Conservation (phyloP, 1,140 invertebrate species). For the Caenorhabditis remanei region DNA sequence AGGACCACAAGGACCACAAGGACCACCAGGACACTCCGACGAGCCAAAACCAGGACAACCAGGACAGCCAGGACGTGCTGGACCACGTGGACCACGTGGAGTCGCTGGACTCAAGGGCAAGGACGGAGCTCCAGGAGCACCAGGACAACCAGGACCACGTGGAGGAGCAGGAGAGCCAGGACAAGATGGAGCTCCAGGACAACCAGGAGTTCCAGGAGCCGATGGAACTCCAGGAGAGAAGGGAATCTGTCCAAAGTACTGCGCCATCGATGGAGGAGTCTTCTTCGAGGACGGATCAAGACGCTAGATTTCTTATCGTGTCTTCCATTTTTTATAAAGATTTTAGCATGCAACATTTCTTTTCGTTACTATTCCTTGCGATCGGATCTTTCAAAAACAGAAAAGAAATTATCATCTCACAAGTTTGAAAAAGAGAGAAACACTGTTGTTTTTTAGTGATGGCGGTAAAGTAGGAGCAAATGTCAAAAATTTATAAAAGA, state of each 20-base stretch:
- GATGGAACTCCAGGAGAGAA: conserved; percentile 50
- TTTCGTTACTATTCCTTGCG: too few relatives aligned
- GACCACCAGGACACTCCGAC: conserved; percentile 49
- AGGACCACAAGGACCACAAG: conserved; percentile 43
- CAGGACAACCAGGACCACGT: conserved; percentile 47
- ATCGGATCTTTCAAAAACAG: too few relatives aligned
- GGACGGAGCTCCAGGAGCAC: conserved; percentile 24
- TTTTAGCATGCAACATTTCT: conserved; percentile 4
- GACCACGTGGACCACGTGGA: conserved; percentile 52
- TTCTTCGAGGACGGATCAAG: conserved; percentile 51
- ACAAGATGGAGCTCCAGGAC: conserved; percentile 49
- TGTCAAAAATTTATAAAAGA: too few relatives aligned
- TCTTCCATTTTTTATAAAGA: conserved; percentile 40
- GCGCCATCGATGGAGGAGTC: conserved; percentile 50
- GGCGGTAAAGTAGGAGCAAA: too few relatives aligned
- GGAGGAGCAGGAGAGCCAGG: conserved; percentile 48
- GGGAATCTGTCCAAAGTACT: conserved; percentile 52
- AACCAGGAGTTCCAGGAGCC: conserved; percentile 42
- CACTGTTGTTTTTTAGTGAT: too few relatives aligned
- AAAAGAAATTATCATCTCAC: too few relatives aligned
- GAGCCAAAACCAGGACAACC: conserved; percentile 44
- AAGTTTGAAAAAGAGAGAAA: too few relatives aligned
- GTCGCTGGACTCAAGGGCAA: conserved; percentile 41
- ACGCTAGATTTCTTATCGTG: conserved; percentile 16
- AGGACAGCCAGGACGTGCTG: conserved; percentile 50